These are phyloP conservation scores for Athene noctua DNA, from an alignment of 2,113 vertebrate species.

Conservation along the genomic window DNA sequence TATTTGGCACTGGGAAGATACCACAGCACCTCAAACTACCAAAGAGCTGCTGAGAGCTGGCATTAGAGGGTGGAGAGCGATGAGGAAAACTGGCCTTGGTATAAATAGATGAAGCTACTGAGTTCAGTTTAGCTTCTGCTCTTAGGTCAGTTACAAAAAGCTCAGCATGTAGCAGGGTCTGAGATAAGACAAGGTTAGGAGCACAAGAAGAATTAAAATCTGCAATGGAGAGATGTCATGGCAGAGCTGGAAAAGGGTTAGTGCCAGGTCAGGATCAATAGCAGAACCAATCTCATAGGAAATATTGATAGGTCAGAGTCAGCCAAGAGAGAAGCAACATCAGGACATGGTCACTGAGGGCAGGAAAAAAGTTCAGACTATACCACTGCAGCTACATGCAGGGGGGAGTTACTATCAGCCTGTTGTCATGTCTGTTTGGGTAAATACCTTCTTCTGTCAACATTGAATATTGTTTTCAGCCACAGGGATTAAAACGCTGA, in stretches of 20 bases:
- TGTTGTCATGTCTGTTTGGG: background rate
- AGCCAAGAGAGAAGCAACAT: background rate
- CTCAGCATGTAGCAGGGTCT: background rate
- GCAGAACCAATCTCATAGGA: background rate
- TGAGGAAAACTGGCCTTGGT: background rate
- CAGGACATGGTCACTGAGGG: background rate
- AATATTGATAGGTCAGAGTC: background rate
- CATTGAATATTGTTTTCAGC: background rate
- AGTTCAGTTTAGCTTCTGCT: background rate
- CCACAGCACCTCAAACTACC: background rate
- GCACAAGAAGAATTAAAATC: background rate
- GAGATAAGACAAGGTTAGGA: background rate
- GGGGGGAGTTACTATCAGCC: background rate
- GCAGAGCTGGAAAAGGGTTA: background rate
- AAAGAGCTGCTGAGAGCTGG: background rate
- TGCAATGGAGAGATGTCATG: background rate
- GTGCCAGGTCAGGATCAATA: background rate
- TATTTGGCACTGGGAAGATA: background rate
- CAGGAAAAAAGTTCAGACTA: background rate
- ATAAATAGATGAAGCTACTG: background rate
- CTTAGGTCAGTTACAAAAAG: background rate
- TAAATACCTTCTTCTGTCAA: constrained; percentile 25
- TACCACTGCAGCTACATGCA: background rate
- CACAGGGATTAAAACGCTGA: background rate
- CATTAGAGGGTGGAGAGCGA: background rate